phyloP scores from a whole-genome alignment of 2,113 vertebrate species.

The Pluvialis apricaria region DNA sequence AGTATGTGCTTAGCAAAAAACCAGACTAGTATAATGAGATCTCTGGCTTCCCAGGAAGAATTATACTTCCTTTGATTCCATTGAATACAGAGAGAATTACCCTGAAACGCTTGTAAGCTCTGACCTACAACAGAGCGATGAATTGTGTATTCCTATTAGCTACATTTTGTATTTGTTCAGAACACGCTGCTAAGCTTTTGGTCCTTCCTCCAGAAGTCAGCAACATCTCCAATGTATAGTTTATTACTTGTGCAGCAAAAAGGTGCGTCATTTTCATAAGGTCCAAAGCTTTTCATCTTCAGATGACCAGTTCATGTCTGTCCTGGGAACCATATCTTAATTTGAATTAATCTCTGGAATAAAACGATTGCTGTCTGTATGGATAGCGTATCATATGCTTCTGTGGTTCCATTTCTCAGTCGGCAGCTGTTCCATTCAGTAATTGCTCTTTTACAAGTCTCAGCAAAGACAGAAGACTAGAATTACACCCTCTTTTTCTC shows the following conservation, averaged over 20 bases:
- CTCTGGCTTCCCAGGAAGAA: neutral
- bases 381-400: neutral
- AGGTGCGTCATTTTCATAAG: neutral
- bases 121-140: neutral
- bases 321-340: neutral
- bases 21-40: neutral
- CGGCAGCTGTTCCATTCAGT: neutral
- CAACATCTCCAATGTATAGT: neutral
- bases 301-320: neutral
- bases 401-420: neutral
- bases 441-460: constrained; percentile 14
- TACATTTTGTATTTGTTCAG: neutral
- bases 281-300: neutral
- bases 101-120: neutral
- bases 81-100: neutral
- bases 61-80: neutral
- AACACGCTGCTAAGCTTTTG: neutral
- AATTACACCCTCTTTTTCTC: neutral
- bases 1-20: neutral
- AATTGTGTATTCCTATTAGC: neutral
- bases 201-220: neutral
- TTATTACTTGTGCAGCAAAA: neutral
- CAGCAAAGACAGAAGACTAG: neutral
- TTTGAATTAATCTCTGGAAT: neutral
- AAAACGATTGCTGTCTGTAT: neutral